Evolutionary conservation across 2,113 vertebrate species (phyloP).

Genomic region (Forbesichthys papilliferus): DNA sequence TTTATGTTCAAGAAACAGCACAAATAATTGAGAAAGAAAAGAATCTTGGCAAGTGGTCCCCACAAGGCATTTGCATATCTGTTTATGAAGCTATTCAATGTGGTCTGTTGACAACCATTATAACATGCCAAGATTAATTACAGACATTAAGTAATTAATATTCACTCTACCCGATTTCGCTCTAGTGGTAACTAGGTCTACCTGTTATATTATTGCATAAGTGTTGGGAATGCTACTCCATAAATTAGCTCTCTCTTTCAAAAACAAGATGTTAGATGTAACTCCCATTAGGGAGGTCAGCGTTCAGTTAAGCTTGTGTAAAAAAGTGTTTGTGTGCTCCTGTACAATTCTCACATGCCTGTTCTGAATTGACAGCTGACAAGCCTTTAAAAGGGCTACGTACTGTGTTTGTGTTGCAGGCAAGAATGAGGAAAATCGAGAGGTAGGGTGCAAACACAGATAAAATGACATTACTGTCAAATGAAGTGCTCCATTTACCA

Average conservation of each 20-base stretch:
- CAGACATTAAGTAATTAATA: slow-evolving; percentile 55
- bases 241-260: slow-evolving; percentile 30
- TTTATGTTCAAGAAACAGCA: background rate
- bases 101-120: slow-evolving; percentile 33
- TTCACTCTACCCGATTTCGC: slow-evolving; percentile 23
- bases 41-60: background rate
- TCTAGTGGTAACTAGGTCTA: slow-evolving; percentile 43
- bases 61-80: background rate
- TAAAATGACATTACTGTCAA: too few species aligned
- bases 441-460: too few species aligned
- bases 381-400: too few species aligned
- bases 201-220: slow-evolving; percentile 62
- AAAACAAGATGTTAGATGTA: slow-evolving; percentile 3
- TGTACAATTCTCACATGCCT: too few species aligned
- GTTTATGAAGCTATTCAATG: slow-evolving; percentile 19
- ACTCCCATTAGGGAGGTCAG: slow-evolving; percentile 57
- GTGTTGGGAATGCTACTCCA: slow-evolving; percentile 17
- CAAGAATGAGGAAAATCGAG: too few species aligned
- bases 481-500: too few species aligned
- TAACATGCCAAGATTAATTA: slow-evolving; percentile 54
- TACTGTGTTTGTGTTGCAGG: too few species aligned
- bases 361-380: too few species aligned
- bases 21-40: background rate
- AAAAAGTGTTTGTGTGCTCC: too few species aligned
- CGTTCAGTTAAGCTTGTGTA: too few species aligned